A percentile compares a stretch with the other conserved stretches of the same genome.
phyloP scores from a whole-genome alignment of 2,113 vertebrate species.

The Rynchops niger region DNA sequence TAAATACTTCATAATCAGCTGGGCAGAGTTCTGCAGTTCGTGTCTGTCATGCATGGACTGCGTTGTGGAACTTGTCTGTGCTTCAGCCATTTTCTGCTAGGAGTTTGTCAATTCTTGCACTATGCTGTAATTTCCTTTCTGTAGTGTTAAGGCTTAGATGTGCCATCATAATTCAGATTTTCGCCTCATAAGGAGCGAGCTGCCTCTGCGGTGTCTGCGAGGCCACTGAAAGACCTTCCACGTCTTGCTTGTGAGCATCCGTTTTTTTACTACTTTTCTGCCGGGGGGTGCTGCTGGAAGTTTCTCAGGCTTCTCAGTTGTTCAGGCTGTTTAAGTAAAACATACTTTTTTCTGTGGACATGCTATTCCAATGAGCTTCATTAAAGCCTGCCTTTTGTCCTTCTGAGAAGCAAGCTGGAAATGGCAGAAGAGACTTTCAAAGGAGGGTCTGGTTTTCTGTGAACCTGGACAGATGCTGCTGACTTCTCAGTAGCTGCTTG shows the following conservation, averaged over 20 bases:
- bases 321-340: not conserved
- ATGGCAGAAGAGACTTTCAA: not conserved
- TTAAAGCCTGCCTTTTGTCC: not conserved
- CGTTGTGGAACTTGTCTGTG: not conserved
- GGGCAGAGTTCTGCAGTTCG: not conserved
- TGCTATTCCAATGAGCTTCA: not conserved
- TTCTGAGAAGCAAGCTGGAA: not conserved
- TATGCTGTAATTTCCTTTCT: not conserved
- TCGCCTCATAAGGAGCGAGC: not conserved
- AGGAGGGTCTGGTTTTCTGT: not conserved
- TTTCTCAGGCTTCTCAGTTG: not conserved
- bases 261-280: not conserved
- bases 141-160: not conserved
- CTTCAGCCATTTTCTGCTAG: not conserved
- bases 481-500: not conserved
- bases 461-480: not conserved
- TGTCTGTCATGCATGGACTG: not conserved
- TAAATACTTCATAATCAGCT: not conserved
- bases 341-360: not conserved
- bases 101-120: not conserved
- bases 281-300: not conserved
- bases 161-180: not conserved
- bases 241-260: not conserved
- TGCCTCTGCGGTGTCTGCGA: not conserved
- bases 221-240: not conserved